Percentiles rank a stretch among this genome's conserved stretches.
phyloP scores from a whole-genome alignment of 2,797 vertebrate species.

The Acrossocheilus wenchowensis region DNA sequence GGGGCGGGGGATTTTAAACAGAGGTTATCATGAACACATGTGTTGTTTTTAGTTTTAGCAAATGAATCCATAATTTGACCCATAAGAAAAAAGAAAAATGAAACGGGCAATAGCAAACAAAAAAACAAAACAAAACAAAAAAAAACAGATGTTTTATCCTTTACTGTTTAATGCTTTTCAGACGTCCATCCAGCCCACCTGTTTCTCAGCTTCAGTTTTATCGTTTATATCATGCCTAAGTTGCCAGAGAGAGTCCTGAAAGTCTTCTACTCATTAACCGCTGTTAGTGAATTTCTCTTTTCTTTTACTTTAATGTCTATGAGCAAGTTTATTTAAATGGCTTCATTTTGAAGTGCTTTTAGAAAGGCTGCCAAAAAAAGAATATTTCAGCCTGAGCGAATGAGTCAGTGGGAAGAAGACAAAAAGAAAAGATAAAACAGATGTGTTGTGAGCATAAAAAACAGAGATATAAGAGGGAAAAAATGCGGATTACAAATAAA shows the following conservation, averaged over 20 bases:
- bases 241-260: constrained; percentile 23
- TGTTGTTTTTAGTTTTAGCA: constrained; percentile 9
- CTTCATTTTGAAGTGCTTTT: constrained; percentile 30
- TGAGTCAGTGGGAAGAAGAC: constrained; percentile 43
- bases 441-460: not conserved
- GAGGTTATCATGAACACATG: constrained; percentile 36
- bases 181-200: constrained; percentile 33
- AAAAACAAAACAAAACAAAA: not conserved
- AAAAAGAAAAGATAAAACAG: constrained; percentile 43
- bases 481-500: constrained; percentile 30
- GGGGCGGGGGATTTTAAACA: not conserved
- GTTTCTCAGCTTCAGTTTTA: constrained; percentile 20
- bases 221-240: constrained; percentile 1
- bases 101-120: not conserved
- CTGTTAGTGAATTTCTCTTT: not conserved
- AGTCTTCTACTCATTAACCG: constrained; percentile 10
- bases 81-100: not conserved
- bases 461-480: not conserved
- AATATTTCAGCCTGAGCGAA: constrained; percentile 41
- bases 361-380: constrained; percentile 37
- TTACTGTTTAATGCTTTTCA: constrained; percentile 6
- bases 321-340: constrained; percentile 18
- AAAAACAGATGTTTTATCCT: constrained; percentile 37
- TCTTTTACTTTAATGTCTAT: constrained; percentile 10
- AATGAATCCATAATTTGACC: constrained; percentile 1